Conservation (phyloP, 2,888 invertebrate genomes). For the Temnothorax unifasciatus region DNA sequence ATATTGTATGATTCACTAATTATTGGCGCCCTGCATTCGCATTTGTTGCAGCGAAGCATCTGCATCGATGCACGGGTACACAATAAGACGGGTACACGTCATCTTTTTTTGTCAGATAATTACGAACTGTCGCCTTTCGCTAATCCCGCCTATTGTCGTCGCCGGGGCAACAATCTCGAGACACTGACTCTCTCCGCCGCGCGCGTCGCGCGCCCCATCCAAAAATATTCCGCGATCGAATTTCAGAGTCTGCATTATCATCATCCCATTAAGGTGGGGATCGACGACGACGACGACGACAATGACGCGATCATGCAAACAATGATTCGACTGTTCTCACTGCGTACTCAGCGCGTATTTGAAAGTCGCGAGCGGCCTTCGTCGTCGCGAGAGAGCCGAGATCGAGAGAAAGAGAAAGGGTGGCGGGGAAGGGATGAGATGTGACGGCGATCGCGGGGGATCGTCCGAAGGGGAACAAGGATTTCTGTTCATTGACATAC, state of each 20-base stretch:
- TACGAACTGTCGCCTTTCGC: background rate
- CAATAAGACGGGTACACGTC: no score
- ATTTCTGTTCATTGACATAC: slow-evolving; percentile 75
- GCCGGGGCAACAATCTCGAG: slow-evolving; percentile 22
- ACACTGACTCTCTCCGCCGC: background rate
- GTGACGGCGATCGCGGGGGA: slow-evolving; percentile 42
- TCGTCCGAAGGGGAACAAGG: slow-evolving; percentile 66
- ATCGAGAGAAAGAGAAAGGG: slow-evolving; percentile 71
- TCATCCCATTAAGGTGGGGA: background rate
- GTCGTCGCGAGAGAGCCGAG: slow-evolving; percentile 64
- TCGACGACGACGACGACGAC: slow-evolving; percentile 4
- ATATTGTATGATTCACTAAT: background rate
- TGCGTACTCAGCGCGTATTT: slow-evolving; percentile 65
- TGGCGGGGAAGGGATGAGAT: slow-evolving; percentile 38
- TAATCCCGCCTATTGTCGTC: slow-evolving; percentile 11
- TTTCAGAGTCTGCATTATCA: slow-evolving; percentile 51
- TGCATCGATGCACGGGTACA: background rate
- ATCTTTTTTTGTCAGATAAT: slow-evolving; percentile 21
- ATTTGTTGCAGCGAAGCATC: background rate
- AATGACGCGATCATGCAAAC: slow-evolving; percentile 67
- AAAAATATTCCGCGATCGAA: slow-evolving; percentile 53
- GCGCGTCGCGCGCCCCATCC: background rate
- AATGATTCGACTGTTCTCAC: slow-evolving; percentile 72
- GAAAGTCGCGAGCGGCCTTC: slow-evolving; percentile 72
- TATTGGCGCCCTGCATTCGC: background rate